Evolutionary conservation across 2,888 invertebrate species (phyloP).

Genomic region (Autographa gamma): DNA sequence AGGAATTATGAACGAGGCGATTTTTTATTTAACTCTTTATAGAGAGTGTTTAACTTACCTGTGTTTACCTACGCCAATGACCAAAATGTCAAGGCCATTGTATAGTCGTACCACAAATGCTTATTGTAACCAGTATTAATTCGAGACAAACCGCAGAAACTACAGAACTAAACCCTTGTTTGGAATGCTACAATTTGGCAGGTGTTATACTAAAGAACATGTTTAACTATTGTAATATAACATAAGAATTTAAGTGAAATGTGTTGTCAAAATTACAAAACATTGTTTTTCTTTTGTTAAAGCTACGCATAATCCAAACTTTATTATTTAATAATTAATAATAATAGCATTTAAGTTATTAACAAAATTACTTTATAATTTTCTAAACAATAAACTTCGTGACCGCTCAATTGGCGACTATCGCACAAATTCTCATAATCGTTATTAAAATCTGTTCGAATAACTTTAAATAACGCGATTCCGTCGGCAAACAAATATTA

Average conservation of each 20-base stretch:
- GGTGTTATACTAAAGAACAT: slow-evolving; percentile 47
- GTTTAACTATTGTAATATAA: slow-evolving; percentile 42
- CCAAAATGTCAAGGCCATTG: neutral
- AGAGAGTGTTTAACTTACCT: neutral
- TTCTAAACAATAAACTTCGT: slow-evolving; percentile 39
- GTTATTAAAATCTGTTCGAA: slow-evolving; percentile 32
- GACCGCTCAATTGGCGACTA: slow-evolving; percentile 32
- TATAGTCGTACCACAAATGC: neutral
- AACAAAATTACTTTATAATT: slow-evolving; percentile 31
- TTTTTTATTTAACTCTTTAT: neutral
- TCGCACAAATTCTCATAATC: slow-evolving; percentile 22
- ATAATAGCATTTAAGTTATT: slow-evolving; percentile 1
- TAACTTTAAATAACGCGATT: slow-evolving; percentile 42
- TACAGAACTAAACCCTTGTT: slow-evolving; percentile 19
- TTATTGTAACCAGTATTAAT: slow-evolving; percentile 1
- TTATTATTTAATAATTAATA: neutral
- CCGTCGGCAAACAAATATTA: slow-evolving; percentile 38
- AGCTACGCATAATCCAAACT: neutral
- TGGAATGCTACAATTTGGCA: slow-evolving; percentile 50
- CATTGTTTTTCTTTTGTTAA: neutral
- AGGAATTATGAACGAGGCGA: neutral
- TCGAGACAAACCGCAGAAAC: slow-evolving; percentile 6
- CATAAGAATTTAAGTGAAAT: slow-evolving; percentile 27
- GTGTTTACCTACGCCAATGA: neutral
- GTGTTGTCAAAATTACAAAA: slow-evolving; percentile 7